Conservation (phyloP, 2,797 vertebrate genomes). For the Clarias fuscus region DNA sequence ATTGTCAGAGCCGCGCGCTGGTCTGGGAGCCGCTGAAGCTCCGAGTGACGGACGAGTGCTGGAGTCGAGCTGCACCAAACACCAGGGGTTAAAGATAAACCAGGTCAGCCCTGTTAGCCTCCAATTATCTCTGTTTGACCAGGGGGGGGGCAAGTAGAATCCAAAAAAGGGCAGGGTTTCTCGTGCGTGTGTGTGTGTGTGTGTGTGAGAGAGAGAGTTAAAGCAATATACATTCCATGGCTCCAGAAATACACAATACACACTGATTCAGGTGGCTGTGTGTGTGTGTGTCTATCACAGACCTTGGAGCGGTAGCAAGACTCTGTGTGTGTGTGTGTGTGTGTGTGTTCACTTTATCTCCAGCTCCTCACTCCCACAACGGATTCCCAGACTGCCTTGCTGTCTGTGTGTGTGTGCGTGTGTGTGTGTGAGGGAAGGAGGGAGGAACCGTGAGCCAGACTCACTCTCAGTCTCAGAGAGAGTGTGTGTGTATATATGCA, state of each 20-base stretch:
- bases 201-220: neutral
- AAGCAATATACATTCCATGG: constrained; percentile 41
- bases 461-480: constrained; percentile 25
- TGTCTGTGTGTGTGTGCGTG: constrained; percentile 14
- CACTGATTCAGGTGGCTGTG: constrained; percentile 47
- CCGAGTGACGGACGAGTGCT: constrained; percentile 23
- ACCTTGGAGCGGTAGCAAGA: constrained; percentile 44
- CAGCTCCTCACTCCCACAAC: constrained; percentile 39
- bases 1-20: neutral
- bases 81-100: constrained; percentile 57
- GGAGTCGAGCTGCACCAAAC: constrained; percentile 46
- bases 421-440: constrained; percentile 14
- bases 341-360: constrained; percentile 32
- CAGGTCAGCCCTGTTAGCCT: neutral
- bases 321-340: constrained; percentile 31
- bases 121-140: constrained; percentile 46
- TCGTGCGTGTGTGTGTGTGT: constrained; percentile 18
- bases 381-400: constrained; percentile 42
- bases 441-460: constrained; percentile 38
- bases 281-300: constrained; percentile 31
- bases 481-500: constrained; percentile 11
- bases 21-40: constrained; percentile 14
- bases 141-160: constrained; percentile 40
- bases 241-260: constrained; percentile 52
- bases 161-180: constrained; percentile 44